Evolutionary conservation across 2,113 vertebrate genomes (phyloP).

Genomic region (Epinephelus lanceolatus): DNA sequence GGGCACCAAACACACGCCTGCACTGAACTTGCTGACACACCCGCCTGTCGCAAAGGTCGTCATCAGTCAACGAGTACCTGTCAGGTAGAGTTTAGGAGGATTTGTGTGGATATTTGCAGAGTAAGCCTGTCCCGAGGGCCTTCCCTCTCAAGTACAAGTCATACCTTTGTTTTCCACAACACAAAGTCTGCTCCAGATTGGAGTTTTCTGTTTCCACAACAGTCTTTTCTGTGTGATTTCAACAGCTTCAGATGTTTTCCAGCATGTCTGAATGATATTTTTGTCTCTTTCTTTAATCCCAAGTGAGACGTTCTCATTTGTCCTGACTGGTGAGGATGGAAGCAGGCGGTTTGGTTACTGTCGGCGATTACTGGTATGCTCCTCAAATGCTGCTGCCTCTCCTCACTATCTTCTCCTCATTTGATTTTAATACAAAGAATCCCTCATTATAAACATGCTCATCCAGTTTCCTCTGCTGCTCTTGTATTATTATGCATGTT

Average conservation of each 20-base stretch:
- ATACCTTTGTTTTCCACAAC: constrained; percentile 20
- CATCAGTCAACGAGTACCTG: constrained; percentile 47
- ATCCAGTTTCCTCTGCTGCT: not conserved
- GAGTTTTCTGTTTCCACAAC: constrained; percentile 19
- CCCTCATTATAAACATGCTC: not conserved
- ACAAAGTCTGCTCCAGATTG: not conserved
- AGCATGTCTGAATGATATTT: constrained; percentile 9
- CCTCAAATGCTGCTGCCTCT: not conserved
- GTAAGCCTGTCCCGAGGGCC: constrained; percentile 39
- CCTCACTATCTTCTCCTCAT: not conserved
- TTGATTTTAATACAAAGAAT: not conserved
- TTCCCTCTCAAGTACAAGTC: constrained; percentile 33
- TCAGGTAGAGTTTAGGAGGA: constrained; percentile 44
- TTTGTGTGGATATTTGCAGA: constrained; percentile 47
- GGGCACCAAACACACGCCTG: constrained; percentile 39
- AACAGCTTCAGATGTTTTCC: constrained; percentile 16
- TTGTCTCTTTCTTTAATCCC: constrained; percentile 11
- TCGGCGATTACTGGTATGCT: constrained; percentile 92
- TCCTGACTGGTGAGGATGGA: constrained; percentile 95
- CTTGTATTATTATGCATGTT: not conserved
- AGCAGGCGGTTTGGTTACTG: constrained; percentile 96
- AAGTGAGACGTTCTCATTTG: constrained; percentile 97
- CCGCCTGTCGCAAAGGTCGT: constrained; percentile 23
- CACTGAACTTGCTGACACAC: constrained; percentile 30
- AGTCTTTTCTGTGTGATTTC: not conserved